phyloP scores from a whole-genome alignment of 2,888 invertebrate species.

The Volucella inflata region DNA sequence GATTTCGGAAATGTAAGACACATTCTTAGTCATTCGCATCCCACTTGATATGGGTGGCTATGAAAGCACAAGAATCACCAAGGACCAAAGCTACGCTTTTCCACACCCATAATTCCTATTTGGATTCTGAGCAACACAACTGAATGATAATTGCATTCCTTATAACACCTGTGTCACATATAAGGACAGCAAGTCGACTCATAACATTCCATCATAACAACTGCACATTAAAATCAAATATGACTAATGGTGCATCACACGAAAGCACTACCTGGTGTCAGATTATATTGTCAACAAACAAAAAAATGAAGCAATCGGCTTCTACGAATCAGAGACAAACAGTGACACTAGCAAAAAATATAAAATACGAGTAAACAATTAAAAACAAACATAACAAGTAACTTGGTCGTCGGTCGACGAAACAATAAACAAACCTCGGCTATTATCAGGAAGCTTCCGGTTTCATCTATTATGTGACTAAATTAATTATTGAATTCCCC shows the following conservation, averaged over 20 bases:
- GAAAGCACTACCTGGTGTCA: neutral
- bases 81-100: too few species aligned
- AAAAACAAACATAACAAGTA: constrained; percentile 16
- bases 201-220: too few species aligned
- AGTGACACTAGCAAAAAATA: constrained; percentile 2
- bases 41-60: too few species aligned
- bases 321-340: neutral
- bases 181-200: too few species aligned
- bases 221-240: neutral
- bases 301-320: constrained; percentile 7
- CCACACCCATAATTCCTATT: too few species aligned
- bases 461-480: constrained; percentile 58
- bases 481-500: constrained; percentile 57
- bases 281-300: constrained; percentile 1
- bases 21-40: too few species aligned
- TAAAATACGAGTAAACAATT: neutral
- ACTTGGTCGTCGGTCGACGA: too few species aligned
- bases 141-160: neutral
- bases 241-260: constrained; percentile 1
- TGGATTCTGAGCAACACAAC: neutral
- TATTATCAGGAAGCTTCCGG: constrained; percentile 68
- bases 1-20: too few species aligned
- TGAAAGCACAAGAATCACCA: too few species aligned
- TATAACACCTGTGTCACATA: too few species aligned
- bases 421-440: constrained; percentile 48